Base-by-base conservation (phyloP, 2,888 invertebrate species). In the Prosopocoilus inquinatus region DNA sequence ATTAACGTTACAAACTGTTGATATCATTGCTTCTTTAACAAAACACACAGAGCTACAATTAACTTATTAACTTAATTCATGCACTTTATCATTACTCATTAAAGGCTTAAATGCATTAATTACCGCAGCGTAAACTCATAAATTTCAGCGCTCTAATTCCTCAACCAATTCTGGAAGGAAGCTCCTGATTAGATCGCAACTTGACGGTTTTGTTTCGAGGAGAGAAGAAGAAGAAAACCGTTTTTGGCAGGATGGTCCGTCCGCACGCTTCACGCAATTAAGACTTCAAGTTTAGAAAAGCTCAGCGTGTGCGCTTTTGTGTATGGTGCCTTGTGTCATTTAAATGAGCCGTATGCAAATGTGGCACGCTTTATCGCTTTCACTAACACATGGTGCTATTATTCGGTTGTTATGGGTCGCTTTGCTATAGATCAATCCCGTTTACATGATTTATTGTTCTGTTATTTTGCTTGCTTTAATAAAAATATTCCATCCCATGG, bases 51-150 rank as follows among this genome's bases (percentile, higher is more conserved):
- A 13, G 41, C 41, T 56, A 47, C 51, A 59, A 59, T 59, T 57
- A 59, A 54, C 43, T 53, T 56, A 59, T 59, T 59, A 56, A 28
- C 50, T 59, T 56, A 56, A 59, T 59, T 59, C 53, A 59, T 57
- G 50, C 51, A 47, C 50, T 51, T 50, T 28, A 47, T 58, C 55
- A 58, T 46, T 55, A 53, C 46, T 55, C 49, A 46, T 50, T 41
- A 39, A n/a, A 48, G 43, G 49, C 49, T 53, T 52, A 41, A 50
- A 53, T 47, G 52, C 46, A 58, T 53, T 58, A 58, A 55, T 47
- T 53, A 47, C 33, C 33, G 39, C 47, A 28, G 20, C 7, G 7
- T 28, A 28, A 28, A 28, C 20, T 28, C 20, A 28, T 28, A 28
- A 28, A 28, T 28, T 28, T 28, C 20, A 28, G 20, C 5, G 20